Evolutionary conservation across 2,797 vertebrate genomes (phyloP), one percentile per base, ranked within the genome.

Genomic region (Pogoniulus pusillus): DNA sequence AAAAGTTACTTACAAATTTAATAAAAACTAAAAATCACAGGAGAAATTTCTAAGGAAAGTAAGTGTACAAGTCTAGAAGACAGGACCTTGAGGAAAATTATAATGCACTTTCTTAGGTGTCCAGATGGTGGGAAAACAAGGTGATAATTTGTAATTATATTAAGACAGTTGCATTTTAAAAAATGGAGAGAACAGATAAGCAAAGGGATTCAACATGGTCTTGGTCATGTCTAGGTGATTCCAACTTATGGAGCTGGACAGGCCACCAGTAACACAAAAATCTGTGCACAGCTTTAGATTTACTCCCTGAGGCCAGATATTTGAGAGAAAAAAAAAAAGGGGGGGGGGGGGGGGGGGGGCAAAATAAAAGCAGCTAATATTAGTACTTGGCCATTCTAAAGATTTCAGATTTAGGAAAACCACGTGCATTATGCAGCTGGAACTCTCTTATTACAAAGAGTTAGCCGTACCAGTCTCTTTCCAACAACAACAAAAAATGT

Each of bases 351-450:
- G n/a, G n/a, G n/a, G n/a, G n/a, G n/a, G n/a, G n/a, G 24, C 19
- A 59, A 23, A 24, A 35, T 10, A 34, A 53, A 60, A 34, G 8
- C 27, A 39, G 3, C 2, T 32, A 34, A 7, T 81, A 24, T 70
- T 51, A 73, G 18, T 75, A 45, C 7, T 3, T 24, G 18, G 32
- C 2, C 5, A 57, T 59, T 37, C 12, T 24, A 32, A 71, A 70
- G 22, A 54, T 9, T 54, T 23, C 11, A 29, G 34, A 29, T 17
- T 77, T 9, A 34, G 32, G n/a, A 72, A 86, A 69, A 45, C 0
- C 3, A 65, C n/a, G 45, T 2, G 18, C 3, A 22, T 32, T 51
- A 63, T 4, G 3, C 10, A 51, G 8, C 27, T 1, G 1, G 12
- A 15, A 68, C 4, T 5, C 8, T 39, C 5, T 32, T 34, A 29